A percentile compares a stretch with the other conserved stretches of the same genome.
phyloP scores from a whole-genome alignment of 2,797 vertebrate genomes.

The Enteromius fasciolatus region DNA sequence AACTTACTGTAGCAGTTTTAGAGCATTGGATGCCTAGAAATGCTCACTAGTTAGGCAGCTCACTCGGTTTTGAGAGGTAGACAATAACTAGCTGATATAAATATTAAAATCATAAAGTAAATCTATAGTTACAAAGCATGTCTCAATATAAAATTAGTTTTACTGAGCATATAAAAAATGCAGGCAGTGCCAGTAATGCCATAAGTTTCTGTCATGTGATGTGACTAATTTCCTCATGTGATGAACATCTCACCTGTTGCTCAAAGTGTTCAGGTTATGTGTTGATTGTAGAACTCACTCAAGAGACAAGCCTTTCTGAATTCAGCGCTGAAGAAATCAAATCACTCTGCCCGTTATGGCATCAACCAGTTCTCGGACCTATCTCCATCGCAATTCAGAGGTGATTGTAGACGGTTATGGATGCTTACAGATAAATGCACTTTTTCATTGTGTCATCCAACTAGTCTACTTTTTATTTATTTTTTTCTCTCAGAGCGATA shows the following conservation, averaged over 20 bases:
- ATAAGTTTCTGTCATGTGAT: slow-evolving; percentile 3
- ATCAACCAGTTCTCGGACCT: slow-evolving; percentile 89
- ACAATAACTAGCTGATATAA: neutral
- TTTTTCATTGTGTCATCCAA: neutral
- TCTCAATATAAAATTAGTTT: neutral
- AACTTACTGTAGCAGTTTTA: neutral
- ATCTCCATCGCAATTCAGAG: slow-evolving; percentile 85
- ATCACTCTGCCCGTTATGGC: slow-evolving; percentile 80
- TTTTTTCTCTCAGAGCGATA: slow-evolving; percentile 79
- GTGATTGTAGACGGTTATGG: slow-evolving; percentile 65
- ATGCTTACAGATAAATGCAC: neutral
- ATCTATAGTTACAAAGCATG: neutral
- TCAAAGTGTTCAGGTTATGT: neutral
- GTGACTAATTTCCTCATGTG: neutral
- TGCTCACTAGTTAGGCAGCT: too few relatives aligned
- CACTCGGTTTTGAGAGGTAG: neutral
- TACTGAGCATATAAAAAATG: neutral
- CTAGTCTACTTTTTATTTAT: neutral
- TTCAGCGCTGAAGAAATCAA: slow-evolving; percentile 65
- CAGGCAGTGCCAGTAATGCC: neutral
- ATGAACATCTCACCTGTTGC: neutral
- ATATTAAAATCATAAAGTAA: neutral
- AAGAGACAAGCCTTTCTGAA: slow-evolving; percentile 81
- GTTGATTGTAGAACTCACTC: slow-evolving; percentile 70
- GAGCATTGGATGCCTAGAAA: neutral